These are phyloP conservation scores for Eristalinus sepulchralis DNA, from an alignment of 2,888 invertebrate genomes.

Conservation along the genomic window DNA sequence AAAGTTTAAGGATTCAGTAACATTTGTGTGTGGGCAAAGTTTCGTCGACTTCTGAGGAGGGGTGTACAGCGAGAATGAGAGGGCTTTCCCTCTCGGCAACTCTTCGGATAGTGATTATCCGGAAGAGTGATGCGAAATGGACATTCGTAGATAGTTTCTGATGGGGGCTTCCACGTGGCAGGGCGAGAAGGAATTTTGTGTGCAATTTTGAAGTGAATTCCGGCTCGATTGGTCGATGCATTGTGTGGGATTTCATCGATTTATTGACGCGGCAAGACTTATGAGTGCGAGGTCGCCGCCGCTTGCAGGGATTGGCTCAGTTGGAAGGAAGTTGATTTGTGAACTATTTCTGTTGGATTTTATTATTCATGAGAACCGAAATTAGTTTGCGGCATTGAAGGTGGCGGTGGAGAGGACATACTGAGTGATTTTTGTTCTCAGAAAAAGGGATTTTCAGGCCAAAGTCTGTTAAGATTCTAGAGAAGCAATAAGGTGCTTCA, in stretches of 20 bases:
- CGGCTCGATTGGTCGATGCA: too few species aligned
- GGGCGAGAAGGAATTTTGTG: not conserved
- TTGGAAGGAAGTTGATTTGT: not conserved
- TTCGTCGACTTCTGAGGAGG: slow-evolving; percentile 27
- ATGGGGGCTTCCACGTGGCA: not conserved
- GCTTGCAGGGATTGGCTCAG: not conserved
- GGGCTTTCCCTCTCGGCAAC: slow-evolving; percentile 12
- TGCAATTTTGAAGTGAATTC: not conserved
- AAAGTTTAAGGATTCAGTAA: slow-evolving; percentile 55
- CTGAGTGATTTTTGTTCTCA: too few species aligned
- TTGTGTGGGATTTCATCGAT: not conserved
- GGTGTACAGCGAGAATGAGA: not conserved
- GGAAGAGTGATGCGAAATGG: slow-evolving; percentile 48
- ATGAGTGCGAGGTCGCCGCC: not conserved
- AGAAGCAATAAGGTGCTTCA: too few species aligned
- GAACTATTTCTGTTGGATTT: not conserved
- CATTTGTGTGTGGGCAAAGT: slow-evolving; percentile 56
- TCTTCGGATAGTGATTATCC: slow-evolving; percentile 43
- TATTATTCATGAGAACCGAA: not conserved
- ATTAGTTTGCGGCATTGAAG: not conserved
- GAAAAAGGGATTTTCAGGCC: not conserved
- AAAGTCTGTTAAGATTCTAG: not conserved
- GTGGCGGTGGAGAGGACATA: not conserved
- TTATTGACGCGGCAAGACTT: not conserved
- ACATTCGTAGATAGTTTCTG: slow-evolving; percentile 22